Evolutionary conservation across 2,797 vertebrate species (phyloP), one percentile per base, ranked within the genome.

Genomic region (Miichthys miiuy): DNA sequence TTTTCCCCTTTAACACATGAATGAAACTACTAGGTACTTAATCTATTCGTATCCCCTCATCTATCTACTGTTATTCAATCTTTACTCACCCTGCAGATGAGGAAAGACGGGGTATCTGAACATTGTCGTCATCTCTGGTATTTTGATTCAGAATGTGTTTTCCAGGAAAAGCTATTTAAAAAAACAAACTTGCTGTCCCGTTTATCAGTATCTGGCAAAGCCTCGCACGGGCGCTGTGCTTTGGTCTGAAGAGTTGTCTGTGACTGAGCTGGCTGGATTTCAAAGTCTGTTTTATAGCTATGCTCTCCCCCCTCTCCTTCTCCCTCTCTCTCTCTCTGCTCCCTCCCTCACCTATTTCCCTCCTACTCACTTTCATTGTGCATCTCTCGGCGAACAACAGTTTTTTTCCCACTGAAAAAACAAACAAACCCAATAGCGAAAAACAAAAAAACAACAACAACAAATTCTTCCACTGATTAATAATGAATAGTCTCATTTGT

Each of bases 101-200:
- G 95, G 94, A 86, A 95, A 95, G 65, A 94, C 90, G 0, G 92
- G 82, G 82, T 92, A 95, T 88, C 94, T 90, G 80, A 95, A 93
- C 91, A 95, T 89, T 20, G 93, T 93, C 34, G 93, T 67, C 95
- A 96, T 95, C 80, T 75, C 68, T 83, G 78, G 61, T 86, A 20
- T 83, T 87, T 78, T 51, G 58, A 68, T 70, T 66, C 0, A 0
- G 18, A 73, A 27, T 46, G 12, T 23, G 21, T 71, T 72, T 80
- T 78, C 67, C 63, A 38, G 67, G 27, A 76, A 68, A 77, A 74
- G n/a, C 71, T 68, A 11, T 60, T 30, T 8, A 34, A 38, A 38
- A 60, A 34, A 34, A 34, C n/a, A 5, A 76, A 56, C 63, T 3
- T 6, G 50, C 63, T 2, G 76, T 80, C 68, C 68, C 67, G 58